These are phyloP conservation scores for Tetrao urogallus DNA, from an alignment of 2,113 vertebrate genomes.

Conservation along the genomic window DNA sequence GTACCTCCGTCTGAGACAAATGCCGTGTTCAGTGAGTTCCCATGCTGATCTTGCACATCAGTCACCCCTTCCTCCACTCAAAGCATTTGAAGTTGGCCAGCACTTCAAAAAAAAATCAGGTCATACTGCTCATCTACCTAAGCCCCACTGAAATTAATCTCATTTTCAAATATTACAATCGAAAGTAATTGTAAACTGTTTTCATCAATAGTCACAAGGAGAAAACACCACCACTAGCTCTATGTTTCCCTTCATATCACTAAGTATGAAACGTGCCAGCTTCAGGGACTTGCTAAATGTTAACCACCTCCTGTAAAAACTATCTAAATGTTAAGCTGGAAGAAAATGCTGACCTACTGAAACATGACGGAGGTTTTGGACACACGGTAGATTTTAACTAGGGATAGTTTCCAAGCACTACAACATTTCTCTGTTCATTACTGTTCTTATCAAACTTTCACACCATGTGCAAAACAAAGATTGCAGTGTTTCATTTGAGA, in stretches of 20 bases:
- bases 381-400: not conserved
- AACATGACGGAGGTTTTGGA: not conserved
- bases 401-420: not conserved
- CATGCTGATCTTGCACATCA: not conserved
- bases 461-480: not conserved
- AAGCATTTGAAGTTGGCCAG: not conserved
- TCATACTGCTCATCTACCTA: not conserved
- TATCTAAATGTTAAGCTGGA: not conserved
- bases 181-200: not conserved
- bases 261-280: not conserved
- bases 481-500: not conserved
- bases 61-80: not conserved
- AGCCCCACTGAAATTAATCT: not conserved
- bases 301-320: not conserved
- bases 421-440: not conserved
- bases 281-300: not conserved
- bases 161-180: not conserved
- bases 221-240: fast-evolving
- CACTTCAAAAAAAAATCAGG: not conserved
- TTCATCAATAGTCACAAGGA: not conserved
- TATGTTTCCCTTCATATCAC: fast-evolving
- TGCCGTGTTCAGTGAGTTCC: not conserved
- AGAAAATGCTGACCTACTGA: not conserved
- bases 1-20: not conserved
- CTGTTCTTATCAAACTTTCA: not conserved